A percentile compares a stretch with the other conserved stretches of the same genome.
Conservation (phyloP, 2,113 vertebrate genomes). For the Butastur rufipennis region DNA sequence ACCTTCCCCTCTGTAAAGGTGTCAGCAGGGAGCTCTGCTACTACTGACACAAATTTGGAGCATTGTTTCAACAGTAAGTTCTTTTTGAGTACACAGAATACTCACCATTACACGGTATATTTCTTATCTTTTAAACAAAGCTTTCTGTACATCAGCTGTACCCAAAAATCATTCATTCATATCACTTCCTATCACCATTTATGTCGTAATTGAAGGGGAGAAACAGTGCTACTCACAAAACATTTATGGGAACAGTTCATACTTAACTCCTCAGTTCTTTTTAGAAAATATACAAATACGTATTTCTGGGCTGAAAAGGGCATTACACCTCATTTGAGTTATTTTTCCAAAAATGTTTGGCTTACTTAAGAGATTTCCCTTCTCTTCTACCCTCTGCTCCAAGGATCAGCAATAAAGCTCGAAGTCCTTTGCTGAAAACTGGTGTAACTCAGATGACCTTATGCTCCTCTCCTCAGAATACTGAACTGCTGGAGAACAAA, state of each 20-base stretch:
- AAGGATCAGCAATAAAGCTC: not conserved
- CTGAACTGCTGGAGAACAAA: conserved; percentile 23
- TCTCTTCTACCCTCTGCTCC: not conserved
- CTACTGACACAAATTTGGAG: not conserved
- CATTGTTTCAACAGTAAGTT: not conserved
- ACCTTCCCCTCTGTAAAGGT: not conserved
- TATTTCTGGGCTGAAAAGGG: not conserved
- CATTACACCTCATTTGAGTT: not conserved
- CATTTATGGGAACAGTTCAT: not conserved
- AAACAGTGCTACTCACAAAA: not conserved
- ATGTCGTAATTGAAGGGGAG: not conserved
- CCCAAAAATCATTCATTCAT: not conserved
- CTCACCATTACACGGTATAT: not conserved
- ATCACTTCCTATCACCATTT: not conserved
- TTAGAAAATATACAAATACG: not conserved
- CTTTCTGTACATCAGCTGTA: not conserved
- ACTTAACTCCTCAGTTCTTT: not conserved
- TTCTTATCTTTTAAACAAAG: not conserved
- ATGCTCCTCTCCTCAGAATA: conserved; percentile 8
- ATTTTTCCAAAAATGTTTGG: not conserved
- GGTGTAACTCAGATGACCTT: conserved; percentile 20
- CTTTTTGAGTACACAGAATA: not conserved
- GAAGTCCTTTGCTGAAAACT: conserved; percentile 8
- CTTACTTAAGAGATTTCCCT: not conserved
- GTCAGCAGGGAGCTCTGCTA: not conserved